A percentile compares a stretch with the other conserved stretches of the same genome.
phyloP scores from a whole-genome alignment of 1,140 invertebrate species.

The Caenorhabditis tropicalis region DNA sequence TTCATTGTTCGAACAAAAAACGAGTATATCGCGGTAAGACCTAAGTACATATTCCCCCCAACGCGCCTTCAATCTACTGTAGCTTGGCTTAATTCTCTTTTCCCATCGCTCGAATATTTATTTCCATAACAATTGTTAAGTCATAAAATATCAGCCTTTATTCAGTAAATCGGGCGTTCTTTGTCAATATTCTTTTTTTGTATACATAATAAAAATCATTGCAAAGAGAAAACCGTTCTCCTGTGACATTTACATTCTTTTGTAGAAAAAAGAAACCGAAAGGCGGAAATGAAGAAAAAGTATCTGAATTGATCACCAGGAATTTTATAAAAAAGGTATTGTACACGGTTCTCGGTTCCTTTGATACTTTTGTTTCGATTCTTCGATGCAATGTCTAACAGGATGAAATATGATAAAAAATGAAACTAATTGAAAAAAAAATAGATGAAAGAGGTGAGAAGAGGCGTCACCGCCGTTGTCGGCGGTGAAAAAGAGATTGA shows the following conservation, averaged over 20 bases:
- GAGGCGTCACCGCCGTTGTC: slow-evolving; percentile 11
- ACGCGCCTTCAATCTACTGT: not conserved
- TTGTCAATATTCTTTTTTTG: not conserved
- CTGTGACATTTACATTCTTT: not conserved
- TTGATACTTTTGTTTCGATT: slow-evolving; percentile 23
- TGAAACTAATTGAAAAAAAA: slow-evolving; percentile 25
- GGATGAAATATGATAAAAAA: slow-evolving; percentile 3
- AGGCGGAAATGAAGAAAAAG: not conserved
- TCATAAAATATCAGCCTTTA: too few relatives aligned
- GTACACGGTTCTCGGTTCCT: slow-evolving; percentile 25
- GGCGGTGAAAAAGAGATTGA: not conserved
- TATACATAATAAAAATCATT: too few relatives aligned
- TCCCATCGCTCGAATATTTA: not conserved
- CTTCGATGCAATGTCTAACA: not conserved
- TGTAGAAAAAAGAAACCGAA: not conserved
- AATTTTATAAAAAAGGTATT: not conserved
- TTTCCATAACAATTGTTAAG: too few relatives aligned
- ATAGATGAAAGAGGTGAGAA: not conserved
- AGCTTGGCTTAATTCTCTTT: not conserved
- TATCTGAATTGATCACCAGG: not conserved
- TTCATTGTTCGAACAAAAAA: too few relatives aligned
- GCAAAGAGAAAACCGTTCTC: not conserved
- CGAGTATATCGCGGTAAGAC: too few relatives aligned
- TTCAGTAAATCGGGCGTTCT: too few relatives aligned
- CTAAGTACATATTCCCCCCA: too few relatives aligned